Evolutionary conservation across 2,888 invertebrate species (phyloP).

Genomic region (Andricus curvator): DNA sequence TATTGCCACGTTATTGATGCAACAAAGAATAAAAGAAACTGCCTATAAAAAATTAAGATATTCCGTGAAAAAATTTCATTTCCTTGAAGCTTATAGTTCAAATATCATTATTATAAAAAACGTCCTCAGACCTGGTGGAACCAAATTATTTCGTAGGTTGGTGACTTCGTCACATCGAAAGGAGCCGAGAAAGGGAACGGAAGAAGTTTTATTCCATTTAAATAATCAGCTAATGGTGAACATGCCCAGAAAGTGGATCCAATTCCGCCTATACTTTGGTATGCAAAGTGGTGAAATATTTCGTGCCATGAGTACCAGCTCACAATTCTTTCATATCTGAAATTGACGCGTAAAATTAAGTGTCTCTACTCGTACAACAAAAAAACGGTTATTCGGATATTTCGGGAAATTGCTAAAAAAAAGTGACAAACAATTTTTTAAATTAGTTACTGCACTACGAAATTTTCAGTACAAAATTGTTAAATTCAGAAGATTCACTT

Average conservation of each 20-base stretch:
- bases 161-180: neutral
- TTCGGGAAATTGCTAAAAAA: no score
- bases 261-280: slow-evolving; percentile 61
- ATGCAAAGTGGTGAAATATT: slow-evolving; percentile 63
- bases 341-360: neutral
- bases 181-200: neutral
- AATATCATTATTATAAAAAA: no score
- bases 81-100: no score
- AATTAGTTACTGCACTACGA: no score
- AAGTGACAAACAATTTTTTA: no score
- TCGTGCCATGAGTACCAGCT: slow-evolving; percentile 63
- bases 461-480: no score
- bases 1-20: slow-evolving; percentile 66
- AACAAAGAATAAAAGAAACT: slow-evolving; percentile 58
- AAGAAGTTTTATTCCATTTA: neutral
- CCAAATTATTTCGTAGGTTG: no score
- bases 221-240: slow-evolving; percentile 52
- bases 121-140: no score
- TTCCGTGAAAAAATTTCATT: no score
- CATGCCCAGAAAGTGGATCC: slow-evolving; percentile 62
- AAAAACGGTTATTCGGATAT: no score
- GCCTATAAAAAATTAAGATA: slow-evolving; percentile 49
- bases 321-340: slow-evolving; percentile 53
- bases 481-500: no score
- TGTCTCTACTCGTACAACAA: no score